Percentiles rank a stretch among this genome's conserved stretches.
Evolutionary conservation across 1,140 invertebrate genomes (phyloP).

Genomic region (Phenacoccus solenopsis): DNA sequence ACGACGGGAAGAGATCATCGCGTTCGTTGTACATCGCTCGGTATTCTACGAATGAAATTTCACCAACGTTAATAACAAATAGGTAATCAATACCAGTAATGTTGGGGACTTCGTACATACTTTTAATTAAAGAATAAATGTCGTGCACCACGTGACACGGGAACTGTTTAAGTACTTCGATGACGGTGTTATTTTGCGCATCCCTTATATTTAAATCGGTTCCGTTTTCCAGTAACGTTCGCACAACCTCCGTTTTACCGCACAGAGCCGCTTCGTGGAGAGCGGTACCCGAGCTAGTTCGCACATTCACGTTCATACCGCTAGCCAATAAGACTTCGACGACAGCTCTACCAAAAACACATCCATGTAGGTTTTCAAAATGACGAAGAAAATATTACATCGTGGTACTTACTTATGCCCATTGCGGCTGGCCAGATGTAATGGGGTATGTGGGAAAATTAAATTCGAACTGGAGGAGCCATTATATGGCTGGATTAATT

Average conservation of each 20-base stretch:
- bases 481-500: constrained; percentile 55
- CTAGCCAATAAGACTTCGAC: constrained; percentile 68
- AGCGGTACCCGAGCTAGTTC: constrained; percentile 77
- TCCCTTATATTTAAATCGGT: constrained; percentile 70
- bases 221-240: constrained; percentile 64
- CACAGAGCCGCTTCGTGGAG: constrained; percentile 89
- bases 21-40: constrained; percentile 5
- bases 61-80: not conserved
- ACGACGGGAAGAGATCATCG: not conserved
- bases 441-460: constrained; percentile 69
- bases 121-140: constrained; percentile 7
- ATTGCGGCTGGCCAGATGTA: constrained; percentile 87
- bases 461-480: constrained; percentile 32
- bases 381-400: not conserved
- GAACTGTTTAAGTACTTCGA: constrained; percentile 74
- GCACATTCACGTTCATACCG: constrained; percentile 78
- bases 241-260: constrained; percentile 83
- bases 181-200: constrained; percentile 64
- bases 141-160: constrained; percentile 58
- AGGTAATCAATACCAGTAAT: not conserved
- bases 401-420: constrained; percentile 62
- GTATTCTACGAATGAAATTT: not conserved
- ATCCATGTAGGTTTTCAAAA: not conserved
- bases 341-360: constrained; percentile 50
- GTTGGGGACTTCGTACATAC: not conserved